A percentile compares a stretch with the other conserved stretches of the same genome.
Evolutionary conservation across 1,140 invertebrate genomes (phyloP).

Genomic region (Marisa cornuarietis): DNA sequence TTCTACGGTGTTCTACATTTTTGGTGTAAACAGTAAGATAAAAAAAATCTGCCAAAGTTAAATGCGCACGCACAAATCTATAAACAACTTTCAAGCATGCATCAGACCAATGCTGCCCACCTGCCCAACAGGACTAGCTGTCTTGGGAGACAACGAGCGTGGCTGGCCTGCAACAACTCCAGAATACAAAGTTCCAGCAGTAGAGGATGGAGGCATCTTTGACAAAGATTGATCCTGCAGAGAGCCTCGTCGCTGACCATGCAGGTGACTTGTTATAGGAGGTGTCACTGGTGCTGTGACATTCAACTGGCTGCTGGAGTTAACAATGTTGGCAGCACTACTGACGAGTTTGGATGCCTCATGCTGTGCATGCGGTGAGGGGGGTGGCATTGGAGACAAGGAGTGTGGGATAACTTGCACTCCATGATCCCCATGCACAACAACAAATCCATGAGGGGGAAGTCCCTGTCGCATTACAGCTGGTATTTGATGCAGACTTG

Average conservation of each 20-base stretch:
- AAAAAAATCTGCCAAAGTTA: no score
- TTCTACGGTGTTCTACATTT: no score
- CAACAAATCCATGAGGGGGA: slow-evolving; percentile 31
- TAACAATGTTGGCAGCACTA: background rate
- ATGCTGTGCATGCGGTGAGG: slow-evolving; percentile 5
- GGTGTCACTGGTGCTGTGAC: background rate
- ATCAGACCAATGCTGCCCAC: slow-evolving; percentile 18
- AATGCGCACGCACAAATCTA: background rate
- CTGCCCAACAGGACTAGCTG: slow-evolving; percentile 45
- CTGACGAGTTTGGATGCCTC: slow-evolving; percentile 4
- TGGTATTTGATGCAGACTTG: slow-evolving; percentile 32
- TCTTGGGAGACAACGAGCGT: slow-evolving; percentile 37
- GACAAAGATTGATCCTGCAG: slow-evolving; percentile 11
- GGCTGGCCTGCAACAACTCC: slow-evolving; percentile 42
- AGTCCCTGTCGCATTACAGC: slow-evolving; percentile 31
- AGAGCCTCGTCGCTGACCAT: slow-evolving; percentile 6
- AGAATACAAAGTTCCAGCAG: slow-evolving; percentile 26
- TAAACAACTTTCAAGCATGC: background rate
- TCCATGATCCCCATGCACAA: slow-evolving; percentile 19
- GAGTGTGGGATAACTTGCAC: slow-evolving; percentile 9
- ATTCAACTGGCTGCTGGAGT: background rate
- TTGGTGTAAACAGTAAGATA: no score
- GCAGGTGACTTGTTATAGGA: slow-evolving; percentile 11
- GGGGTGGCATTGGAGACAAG: slow-evolving; percentile 11
- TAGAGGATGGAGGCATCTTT: slow-evolving; percentile 31